Percentiles rank a stretch among this genome's conserved stretches.
Evolutionary conservation across 2,797 vertebrate species (phyloP).

Genomic region (Clangula hyemalis): DNA sequence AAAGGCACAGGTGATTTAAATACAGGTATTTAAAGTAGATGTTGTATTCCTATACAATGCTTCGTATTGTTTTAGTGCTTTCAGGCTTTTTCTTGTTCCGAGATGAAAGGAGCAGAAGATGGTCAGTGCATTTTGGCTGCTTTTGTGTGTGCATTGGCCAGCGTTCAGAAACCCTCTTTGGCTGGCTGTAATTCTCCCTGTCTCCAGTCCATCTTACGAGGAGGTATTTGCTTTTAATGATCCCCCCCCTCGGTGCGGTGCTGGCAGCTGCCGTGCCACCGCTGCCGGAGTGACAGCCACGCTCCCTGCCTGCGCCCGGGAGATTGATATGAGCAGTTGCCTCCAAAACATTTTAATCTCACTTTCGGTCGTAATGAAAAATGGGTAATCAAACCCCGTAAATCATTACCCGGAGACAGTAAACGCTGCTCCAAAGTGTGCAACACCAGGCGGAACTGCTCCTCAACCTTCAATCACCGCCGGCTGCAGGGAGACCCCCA

Average conservation of each 20-base stretch:
- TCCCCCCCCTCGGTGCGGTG: conserved; percentile 32
- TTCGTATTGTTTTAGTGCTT: neutral
- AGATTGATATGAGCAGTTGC: conserved; percentile 70
- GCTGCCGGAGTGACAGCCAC: conserved; percentile 56
- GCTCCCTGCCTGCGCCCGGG: conserved; percentile 46
- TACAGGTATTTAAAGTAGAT: neutral
- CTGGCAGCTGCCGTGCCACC: conserved; percentile 61
- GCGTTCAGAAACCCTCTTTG: neutral
- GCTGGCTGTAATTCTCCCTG: neutral
- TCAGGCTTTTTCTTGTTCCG: neutral
- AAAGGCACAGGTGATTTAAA: neutral
- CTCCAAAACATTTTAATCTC: conserved; percentile 75
- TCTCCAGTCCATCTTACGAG: neutral
- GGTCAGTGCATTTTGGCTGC: neutral
- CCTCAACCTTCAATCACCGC: neutral
- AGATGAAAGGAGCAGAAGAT: neutral
- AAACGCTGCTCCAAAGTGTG: conserved; percentile 48
- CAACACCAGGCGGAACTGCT: neutral
- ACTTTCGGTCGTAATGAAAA: conserved; percentile 64
- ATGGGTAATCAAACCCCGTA: conserved; percentile 68
- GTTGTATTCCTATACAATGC: neutral
- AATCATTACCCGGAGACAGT: conserved; percentile 61
- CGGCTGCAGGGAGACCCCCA: neutral
- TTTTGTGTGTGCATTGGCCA: neutral
- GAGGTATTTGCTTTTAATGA: conserved; percentile 61